These are phyloP conservation scores for Pseudococcus viburni DNA, from an alignment of 2,888 invertebrate species.

Conservation along the genomic window DNA sequence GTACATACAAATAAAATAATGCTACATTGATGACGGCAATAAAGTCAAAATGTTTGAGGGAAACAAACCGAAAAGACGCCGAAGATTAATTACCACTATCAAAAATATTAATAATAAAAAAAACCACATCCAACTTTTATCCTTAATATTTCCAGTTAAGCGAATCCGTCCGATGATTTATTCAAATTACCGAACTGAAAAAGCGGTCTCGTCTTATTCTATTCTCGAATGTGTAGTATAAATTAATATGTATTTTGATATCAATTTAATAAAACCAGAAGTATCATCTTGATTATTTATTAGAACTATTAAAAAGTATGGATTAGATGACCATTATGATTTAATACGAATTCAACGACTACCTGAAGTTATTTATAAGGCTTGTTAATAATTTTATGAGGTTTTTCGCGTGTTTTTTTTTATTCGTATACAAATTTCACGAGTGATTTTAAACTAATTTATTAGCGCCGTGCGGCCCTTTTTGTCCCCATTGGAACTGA, in stretches of 20 bases:
- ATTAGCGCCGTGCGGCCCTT: conserved; percentile 13
- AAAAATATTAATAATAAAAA: conserved; percentile 49
- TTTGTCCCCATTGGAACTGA: neutral
- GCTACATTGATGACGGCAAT: conserved; percentile 51
- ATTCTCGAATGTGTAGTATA: conserved; percentile 14
- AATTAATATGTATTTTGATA: conserved; percentile 62
- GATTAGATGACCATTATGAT: conserved; percentile 65
- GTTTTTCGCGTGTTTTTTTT: conserved; percentile 61
- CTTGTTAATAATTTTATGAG: conserved; percentile 63
- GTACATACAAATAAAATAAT: conserved; percentile 11
- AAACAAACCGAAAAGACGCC: conserved; percentile 32
- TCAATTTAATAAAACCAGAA: conserved; percentile 66
- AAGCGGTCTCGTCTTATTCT: conserved; percentile 50
- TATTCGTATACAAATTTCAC: conserved; percentile 59
- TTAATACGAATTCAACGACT: conserved; percentile 58
- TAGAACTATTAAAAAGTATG: conserved; percentile 63
- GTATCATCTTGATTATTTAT: conserved; percentile 64
- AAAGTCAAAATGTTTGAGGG: conserved; percentile 52
- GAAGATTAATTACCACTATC: conserved; percentile 46
- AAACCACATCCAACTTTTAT: conserved; percentile 16
- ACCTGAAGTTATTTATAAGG: conserved; percentile 61
- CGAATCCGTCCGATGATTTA: conserved; percentile 54
- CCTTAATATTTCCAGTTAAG: conserved; percentile 48
- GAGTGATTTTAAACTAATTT: conserved; percentile 58
- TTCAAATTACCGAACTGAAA: conserved; percentile 50